Evolutionary conservation across 2,797 vertebrate genomes (phyloP), one percentile per base, ranked within the genome.

Genomic region (Tokudaia tokunoshimensis): DNA sequence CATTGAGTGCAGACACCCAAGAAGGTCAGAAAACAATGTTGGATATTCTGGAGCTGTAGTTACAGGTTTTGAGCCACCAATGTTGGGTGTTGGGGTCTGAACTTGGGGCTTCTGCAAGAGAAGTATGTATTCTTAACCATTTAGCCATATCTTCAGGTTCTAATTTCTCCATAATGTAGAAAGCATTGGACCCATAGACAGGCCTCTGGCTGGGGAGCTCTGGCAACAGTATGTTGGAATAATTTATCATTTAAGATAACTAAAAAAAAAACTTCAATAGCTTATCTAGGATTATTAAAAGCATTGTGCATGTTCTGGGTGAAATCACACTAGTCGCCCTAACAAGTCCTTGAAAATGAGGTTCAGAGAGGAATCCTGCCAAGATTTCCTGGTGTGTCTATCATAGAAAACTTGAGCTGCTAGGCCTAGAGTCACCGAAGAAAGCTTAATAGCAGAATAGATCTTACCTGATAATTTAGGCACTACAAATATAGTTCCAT

Each of bases 401-500:
- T 70, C 81, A 96, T 82, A 79, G 63, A 93, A 50, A 92, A 84
- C 0, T 82, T 63, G 24, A 91, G 75, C n/a, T 92, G 13, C 29
- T 72, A 89, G 31, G 15, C 44, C 11, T 41, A 87, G 41, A 93
- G 85, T 89, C n/a, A 89, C 20, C 70, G 34, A 96, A 61, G 20
- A 92, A 91, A 50, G 22, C 22, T 91, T 94, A 1, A 31, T 65
- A 84, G 72, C 10, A 50, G 55, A 37, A 0, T 15, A 61, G n/a
- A 95, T 93, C 98, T 98, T 98, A 99, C 99, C 98, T 99, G 97
- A 98, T 97, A 92, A 98, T 96, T 98, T 98, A 70, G 95, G 99
- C 98, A 99, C 98, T 95, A 98, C 96, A 61, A 99, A 99, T 98
- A 99, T 99, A 89, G 99, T 98, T 65, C 99, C 99, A 81, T 99